Evolutionary conservation across 2,888 invertebrate species (phyloP).

Genomic region (Rhodophaea formosa): DNA sequence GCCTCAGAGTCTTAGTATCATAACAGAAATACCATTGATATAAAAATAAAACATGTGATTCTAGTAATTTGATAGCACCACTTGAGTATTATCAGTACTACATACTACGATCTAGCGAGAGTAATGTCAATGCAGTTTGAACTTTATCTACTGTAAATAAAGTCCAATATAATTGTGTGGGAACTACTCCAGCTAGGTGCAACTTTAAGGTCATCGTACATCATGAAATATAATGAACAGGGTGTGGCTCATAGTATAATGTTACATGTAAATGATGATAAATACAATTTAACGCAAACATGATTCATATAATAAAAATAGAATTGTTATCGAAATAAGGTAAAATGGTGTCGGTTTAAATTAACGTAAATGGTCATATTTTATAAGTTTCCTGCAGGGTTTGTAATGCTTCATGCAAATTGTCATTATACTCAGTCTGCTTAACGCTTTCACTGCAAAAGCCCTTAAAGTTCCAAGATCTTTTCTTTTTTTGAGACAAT

Average conservation of each 20-base stretch:
- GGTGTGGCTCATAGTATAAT: not conserved
- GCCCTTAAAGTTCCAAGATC: too few species aligned
- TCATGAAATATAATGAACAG: not conserved
- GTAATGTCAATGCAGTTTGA: not conserved
- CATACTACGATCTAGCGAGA: not conserved
- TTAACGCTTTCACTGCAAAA: too few species aligned
- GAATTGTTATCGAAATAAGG: not conserved
- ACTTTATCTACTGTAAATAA: not conserved
- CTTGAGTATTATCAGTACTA: not conserved
- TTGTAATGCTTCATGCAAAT: too few species aligned
- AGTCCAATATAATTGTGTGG: not conserved
- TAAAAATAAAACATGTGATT: constrained; percentile 14
- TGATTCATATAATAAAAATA: not conserved
- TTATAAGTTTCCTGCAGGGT: not conserved
- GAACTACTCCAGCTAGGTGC: not conserved
- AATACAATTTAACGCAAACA: not conserved
- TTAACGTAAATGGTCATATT: not conserved
- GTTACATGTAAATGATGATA: not conserved
- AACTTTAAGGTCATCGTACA: not conserved
- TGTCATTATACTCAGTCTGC: too few species aligned
- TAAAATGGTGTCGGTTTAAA: not conserved
- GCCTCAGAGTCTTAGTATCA: not conserved
- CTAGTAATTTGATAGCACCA: not conserved
- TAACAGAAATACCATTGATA: constrained; percentile 1
- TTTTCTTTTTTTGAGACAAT: too few species aligned